Evolutionary conservation across 1,140 invertebrate genomes (phyloP).

Genomic region (Kradibia gibbosae): DNA sequence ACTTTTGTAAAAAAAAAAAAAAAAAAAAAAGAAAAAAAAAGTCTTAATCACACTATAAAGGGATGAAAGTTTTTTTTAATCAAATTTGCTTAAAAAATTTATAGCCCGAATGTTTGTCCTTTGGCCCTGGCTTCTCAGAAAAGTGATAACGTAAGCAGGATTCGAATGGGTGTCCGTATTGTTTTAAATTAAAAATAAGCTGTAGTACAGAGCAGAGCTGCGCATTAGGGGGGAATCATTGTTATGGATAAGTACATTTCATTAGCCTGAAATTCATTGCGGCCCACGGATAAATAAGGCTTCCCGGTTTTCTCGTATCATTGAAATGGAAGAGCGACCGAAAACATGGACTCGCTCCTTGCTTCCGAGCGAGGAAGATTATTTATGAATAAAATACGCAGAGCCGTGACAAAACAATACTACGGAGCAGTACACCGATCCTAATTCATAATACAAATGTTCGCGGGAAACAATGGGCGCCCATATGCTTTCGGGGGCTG

Average conservation of each 20-base stretch:
- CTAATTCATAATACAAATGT: constrained; percentile 39
- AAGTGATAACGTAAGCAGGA: too few relatives aligned
- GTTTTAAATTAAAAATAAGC: too few relatives aligned
- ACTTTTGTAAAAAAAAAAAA: too few relatives aligned
- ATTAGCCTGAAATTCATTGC: not conserved
- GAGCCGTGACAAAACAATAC: constrained; percentile 33
- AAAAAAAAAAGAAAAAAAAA: too few relatives aligned
- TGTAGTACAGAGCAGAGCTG: too few relatives aligned
- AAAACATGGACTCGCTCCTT: not conserved
- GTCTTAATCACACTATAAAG: too few relatives aligned
- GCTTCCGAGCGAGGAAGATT: not conserved
- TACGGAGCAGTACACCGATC: not conserved
- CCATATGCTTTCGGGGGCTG: not conserved
- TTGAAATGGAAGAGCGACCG: not conserved
- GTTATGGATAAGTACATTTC: not conserved
- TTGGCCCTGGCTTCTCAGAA: too few relatives aligned
- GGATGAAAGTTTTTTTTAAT: too few relatives aligned
- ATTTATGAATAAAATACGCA: constrained; percentile 30
- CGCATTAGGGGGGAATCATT: too few relatives aligned
- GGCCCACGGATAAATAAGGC: not conserved
- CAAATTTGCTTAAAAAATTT: too few relatives aligned
- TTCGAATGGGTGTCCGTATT: too few relatives aligned
- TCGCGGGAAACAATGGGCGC: constrained; percentile 17
- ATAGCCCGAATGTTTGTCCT: too few relatives aligned
- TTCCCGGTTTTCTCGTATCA: not conserved